Base-by-base conservation (phyloP, 2,797 vertebrate genomes). In the Capromys pilorides region DNA sequence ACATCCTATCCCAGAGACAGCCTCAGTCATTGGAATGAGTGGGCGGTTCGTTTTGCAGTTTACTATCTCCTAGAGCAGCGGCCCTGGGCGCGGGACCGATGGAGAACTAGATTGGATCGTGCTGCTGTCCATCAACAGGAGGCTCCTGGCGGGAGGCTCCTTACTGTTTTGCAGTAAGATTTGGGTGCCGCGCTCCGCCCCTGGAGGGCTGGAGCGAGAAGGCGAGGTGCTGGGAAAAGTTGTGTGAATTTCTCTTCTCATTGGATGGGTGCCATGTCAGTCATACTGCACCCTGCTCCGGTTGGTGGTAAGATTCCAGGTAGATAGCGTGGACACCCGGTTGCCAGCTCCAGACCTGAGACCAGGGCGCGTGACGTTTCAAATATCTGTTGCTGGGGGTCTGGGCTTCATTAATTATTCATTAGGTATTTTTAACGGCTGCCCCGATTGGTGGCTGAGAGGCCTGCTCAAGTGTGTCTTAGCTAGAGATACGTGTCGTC, bases 341-440 rank as follows among this genome's bases (percentile, higher is more conserved):
- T 69, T 75, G 77, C 57, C 81, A 81, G 36, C 93, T 36, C 78
- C 71, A 22, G 61, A 73, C 54, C 59, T 5, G 80, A 49, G 36
- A 80, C 51, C 61, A 0, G 39, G 80, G 84, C 86, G 28, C 45
- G 77, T 95, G 95, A 94, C 90, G 81, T 88, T 69, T 75, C 81
- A 19, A 69, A 61, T 66, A 22, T 91, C 96, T 96, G 96, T 95
- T 96, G 98, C 79, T 95, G 78, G 91, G 80, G 91, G 22, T 87
- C 95, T 64, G 57, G 64, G 0, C 1, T 16, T 96, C 0, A 86
- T 97, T 90, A 95, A 96, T 96, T 97, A 95, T 97, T 97, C 91
- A 97, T 91, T 6, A 94, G 80, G 66, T 39, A 14, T 36, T 93
- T 84, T 71, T 71, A 75, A 77, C 45, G 19, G 45, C 81, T 61